Evolutionary conservation across 92 coral and sea anemone species (phyloP), one percentile per base, ranked within the genome.

Genomic region (Actinernus sp.): DNA sequence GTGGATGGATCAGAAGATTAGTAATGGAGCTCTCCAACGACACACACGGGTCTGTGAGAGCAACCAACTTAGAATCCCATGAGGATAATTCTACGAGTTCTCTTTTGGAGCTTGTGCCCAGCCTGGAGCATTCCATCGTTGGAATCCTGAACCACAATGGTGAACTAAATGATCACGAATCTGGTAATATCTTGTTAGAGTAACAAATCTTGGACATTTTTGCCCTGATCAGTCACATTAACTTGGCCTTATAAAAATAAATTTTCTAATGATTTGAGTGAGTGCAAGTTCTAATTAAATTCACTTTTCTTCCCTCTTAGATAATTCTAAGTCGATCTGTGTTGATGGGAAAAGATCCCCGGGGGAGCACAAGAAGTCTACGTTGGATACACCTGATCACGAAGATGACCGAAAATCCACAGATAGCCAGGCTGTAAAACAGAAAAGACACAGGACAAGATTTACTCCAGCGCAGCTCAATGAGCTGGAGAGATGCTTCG

Each of bases 391-490:
- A 49, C 87, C 81, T 55, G 87, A 91, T 56, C 63, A 67, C 24
- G 99, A 95, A 55, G 98, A 93, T 36, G 94, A 91, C 38, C 86
- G 85, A 61, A 86, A 86, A 61, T 64, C 82, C 37, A 72, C 62
- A 45, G 97, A 91, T 65, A 87, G 88, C 54, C 99, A 91, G 71
- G 76, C 91, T 36, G 87, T 76, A 10, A 95, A 95, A 51, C 99
- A 95, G 99, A 95, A 95, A 67, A 88, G 99, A 38, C 99, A 95
- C 61, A 92, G 99, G 28, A 95, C 99, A 24, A 76, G 99, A 28
- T 95, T 95, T 69, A 95, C 99, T 20, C 99, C 99, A 14, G 94
- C 99, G n/a, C 99, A 95, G 40, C 83, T 95, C 17, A 95, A 95
- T 53, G 99, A 95, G 52, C 83, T 95, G 1, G 99, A 95, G 54